Conservation (phyloP, 2,113 vertebrate genomes). For the Bubalus kerabau region DNA sequence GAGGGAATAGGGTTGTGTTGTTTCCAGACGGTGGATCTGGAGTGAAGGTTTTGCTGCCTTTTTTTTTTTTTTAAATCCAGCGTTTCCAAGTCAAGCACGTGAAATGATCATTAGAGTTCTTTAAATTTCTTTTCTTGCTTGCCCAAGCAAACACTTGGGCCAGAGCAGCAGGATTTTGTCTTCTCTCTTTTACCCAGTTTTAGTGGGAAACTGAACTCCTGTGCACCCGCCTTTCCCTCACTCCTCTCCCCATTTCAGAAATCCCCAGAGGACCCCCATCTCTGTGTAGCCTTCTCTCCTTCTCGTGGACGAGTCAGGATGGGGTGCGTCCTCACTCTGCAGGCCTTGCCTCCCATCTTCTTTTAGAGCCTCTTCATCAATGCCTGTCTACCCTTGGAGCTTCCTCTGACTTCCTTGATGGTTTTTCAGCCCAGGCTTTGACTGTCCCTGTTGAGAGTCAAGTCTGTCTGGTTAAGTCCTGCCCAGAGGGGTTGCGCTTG, state of each 20-base stretch:
- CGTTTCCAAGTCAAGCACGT: neutral
- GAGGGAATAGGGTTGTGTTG: neutral
- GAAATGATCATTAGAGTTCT: neutral
- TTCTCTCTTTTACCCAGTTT: neutral
- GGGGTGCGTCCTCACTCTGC: fast-evolving
- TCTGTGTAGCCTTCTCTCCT: neutral
- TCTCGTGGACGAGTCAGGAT: neutral
- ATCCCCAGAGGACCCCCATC: neutral
- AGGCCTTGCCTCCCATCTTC: fast-evolving
- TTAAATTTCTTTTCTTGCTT: neutral
- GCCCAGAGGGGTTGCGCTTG: neutral
- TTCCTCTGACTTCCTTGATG: neutral
- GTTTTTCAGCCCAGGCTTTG: neutral
- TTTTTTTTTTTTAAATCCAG: neutral
- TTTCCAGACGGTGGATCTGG: neutral
- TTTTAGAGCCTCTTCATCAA: neutral
- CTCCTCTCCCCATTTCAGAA: neutral
- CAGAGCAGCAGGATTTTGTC: neutral
- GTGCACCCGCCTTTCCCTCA: no score
- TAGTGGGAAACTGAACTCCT: neutral
- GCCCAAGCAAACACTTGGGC: neutral
- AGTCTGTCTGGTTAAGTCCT: neutral
- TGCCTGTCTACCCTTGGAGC: neutral
- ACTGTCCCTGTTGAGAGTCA: neutral
- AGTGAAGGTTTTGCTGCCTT: neutral